Conservation (phyloP, 2,888 invertebrate genomes). For the Danaus chrysippus region DNA sequence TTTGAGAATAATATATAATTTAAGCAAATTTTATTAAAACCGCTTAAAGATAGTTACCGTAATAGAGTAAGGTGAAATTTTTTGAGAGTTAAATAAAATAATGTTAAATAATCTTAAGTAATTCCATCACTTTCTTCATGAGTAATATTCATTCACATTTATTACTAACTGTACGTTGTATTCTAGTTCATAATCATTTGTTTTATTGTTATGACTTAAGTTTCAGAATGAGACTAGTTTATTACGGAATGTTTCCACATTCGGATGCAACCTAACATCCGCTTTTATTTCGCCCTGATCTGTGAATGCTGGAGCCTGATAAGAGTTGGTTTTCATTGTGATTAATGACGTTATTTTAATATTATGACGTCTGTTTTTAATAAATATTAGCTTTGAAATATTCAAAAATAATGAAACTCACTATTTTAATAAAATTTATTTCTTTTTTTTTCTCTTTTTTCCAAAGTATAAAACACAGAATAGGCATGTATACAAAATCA, state of each 20-base stretch:
- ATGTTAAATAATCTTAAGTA: too few relatives aligned
- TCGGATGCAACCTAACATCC: conserved; percentile 23
- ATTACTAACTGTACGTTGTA: not conserved
- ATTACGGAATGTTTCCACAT: not conserved
- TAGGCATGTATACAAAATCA: too few relatives aligned
- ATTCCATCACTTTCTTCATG: not conserved
- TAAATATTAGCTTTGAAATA: too few relatives aligned
- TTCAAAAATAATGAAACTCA: too few relatives aligned
- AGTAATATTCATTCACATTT: not conserved
- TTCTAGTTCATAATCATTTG: not conserved
- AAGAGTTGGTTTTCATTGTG: conserved; percentile 38
- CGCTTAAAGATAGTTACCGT: too few relatives aligned
- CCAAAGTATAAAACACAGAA: too few relatives aligned
- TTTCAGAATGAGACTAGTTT: not conserved
- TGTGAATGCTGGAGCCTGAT: conserved; percentile 49
- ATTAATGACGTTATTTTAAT: not conserved
- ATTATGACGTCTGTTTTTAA: not conserved
- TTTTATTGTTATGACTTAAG: conserved; percentile 20
- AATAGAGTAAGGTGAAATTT: too few relatives aligned
- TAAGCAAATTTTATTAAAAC: too few relatives aligned
- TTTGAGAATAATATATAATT: too few relatives aligned
- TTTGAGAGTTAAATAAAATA: too few relatives aligned
- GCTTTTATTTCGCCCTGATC: conserved; percentile 28
- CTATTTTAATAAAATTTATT: too few relatives aligned
- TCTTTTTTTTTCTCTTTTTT: too few relatives aligned